These are phyloP conservation scores for Apteryx owenii DNA, from an alignment of 2,113 vertebrate species.

Conservation along the genomic window DNA sequence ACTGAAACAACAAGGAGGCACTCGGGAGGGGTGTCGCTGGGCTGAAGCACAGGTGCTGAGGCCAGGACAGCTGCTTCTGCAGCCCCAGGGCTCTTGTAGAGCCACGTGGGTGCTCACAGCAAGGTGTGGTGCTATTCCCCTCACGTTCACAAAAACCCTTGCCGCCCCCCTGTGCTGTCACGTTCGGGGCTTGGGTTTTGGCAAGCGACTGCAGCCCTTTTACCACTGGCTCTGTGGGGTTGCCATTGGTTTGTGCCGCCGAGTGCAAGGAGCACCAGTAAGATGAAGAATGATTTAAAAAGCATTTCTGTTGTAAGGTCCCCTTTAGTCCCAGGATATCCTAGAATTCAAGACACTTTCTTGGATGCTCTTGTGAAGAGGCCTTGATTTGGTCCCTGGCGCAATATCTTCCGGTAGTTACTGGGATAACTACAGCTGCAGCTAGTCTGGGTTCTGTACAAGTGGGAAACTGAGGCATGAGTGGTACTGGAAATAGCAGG, in stretches of 20 bases:
- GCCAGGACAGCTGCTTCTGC: not conserved
- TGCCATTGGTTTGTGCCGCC: not conserved
- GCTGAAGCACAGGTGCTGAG: not conserved
- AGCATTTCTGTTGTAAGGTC: not conserved
- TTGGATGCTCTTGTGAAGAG: not conserved
- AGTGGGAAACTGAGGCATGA: not conserved
- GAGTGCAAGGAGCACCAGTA: not conserved
- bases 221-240: accelerated
- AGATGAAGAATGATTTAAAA: not conserved
- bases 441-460: not conserved
- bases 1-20: not conserved
- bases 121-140: not conserved
- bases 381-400: not conserved
- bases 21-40: no score
- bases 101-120: no score
- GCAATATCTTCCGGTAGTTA: not conserved
- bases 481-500: not conserved
- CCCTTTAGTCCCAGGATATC: not conserved
- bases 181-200: not conserved
- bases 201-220: not conserved
- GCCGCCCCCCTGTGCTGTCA: not conserved
- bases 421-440: not conserved
- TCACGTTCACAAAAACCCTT: not conserved
- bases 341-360: not conserved
- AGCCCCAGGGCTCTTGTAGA: not conserved